A percentile compares a stretch with the other conserved stretches of the same genome.
Evolutionary conservation across 2,113 vertebrate species (phyloP).

Genomic region (Callithrix jacchus): DNA sequence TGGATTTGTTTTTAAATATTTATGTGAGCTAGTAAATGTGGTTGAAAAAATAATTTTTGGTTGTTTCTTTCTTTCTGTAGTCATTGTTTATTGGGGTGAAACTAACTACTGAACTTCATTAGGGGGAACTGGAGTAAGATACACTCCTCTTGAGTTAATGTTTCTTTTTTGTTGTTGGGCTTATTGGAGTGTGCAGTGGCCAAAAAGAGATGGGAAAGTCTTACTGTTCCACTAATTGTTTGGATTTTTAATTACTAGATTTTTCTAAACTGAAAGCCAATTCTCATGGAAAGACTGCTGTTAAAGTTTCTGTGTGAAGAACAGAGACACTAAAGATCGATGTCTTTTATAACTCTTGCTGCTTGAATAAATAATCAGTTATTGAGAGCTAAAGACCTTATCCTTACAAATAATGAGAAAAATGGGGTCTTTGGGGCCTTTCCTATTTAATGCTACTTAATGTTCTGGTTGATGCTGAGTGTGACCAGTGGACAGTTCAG

Average conservation of each 20-base stretch:
- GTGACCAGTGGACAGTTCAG: neutral
- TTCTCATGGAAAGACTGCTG: neutral
- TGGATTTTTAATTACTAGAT: neutral
- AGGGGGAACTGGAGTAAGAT: neutral
- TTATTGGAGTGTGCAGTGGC: neutral
- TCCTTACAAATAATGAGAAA: conserved; percentile 1
- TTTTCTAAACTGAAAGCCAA: conserved; percentile 39
- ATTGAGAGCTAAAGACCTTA: neutral
- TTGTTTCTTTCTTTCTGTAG: conserved; percentile 53
- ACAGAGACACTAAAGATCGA: neutral
- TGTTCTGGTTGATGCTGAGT: neutral
- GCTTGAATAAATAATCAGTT: neutral
- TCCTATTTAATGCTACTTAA: neutral
- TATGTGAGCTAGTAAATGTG: conserved; percentile 85
- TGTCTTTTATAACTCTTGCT: neutral
- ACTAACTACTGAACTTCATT: neutral
- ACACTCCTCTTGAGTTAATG: neutral
- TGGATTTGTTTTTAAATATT: conserved; percentile 81
- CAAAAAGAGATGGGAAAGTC: neutral
- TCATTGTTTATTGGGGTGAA: conserved; percentile 43
- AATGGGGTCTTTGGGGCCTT: neutral
- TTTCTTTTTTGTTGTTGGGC: neutral
- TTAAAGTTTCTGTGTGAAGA: neutral
- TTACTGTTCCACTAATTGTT: neutral
- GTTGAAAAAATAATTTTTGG: conserved; percentile 68